These are phyloP conservation scores for Chrysolina americana DNA, from an alignment of 2,888 invertebrate species.

Conservation along the genomic window DNA sequence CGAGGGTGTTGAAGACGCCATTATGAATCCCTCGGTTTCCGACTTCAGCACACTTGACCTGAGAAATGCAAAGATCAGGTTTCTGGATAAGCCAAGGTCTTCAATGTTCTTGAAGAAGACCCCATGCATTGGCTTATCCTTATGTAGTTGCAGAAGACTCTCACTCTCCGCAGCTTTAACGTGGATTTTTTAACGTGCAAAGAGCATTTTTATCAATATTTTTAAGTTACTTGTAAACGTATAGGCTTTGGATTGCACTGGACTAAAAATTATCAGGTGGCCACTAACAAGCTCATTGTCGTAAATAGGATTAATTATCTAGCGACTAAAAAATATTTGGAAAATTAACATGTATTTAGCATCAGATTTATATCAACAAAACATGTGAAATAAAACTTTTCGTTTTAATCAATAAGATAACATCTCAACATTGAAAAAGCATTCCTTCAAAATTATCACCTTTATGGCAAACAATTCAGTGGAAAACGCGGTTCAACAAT, in stretches of 20 bases:
- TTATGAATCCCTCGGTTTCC: too few relatives aligned
- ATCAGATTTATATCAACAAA: conserved; percentile 1
- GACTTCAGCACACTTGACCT: too few relatives aligned
- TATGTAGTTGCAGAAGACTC: too few relatives aligned
- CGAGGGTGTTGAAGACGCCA: too few relatives aligned
- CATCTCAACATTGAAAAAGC: background rate
- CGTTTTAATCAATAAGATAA: background rate
- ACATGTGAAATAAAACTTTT: background rate
- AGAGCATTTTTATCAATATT: background rate
- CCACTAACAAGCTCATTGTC: conserved; percentile 3
- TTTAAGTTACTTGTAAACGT: background rate
- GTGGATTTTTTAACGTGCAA: too few relatives aligned
- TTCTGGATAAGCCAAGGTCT: too few relatives aligned
- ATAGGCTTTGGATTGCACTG: background rate
- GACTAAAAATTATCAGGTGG: background rate
- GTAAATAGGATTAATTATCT: background rate
- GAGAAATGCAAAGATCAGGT: background rate
- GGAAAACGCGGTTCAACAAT: background rate
- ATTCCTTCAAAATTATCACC: conserved; percentile 13
- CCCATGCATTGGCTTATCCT: too few relatives aligned
- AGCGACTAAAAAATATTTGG: conserved; percentile 4
- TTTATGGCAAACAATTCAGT: background rate
- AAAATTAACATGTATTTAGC: conserved; percentile 7
- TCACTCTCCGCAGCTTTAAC: too few relatives aligned
- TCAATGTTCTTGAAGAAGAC: too few relatives aligned